Base-by-base conservation (phyloP, 1,140 invertebrate genomes). In the Calephelis virginiensis region DNA sequence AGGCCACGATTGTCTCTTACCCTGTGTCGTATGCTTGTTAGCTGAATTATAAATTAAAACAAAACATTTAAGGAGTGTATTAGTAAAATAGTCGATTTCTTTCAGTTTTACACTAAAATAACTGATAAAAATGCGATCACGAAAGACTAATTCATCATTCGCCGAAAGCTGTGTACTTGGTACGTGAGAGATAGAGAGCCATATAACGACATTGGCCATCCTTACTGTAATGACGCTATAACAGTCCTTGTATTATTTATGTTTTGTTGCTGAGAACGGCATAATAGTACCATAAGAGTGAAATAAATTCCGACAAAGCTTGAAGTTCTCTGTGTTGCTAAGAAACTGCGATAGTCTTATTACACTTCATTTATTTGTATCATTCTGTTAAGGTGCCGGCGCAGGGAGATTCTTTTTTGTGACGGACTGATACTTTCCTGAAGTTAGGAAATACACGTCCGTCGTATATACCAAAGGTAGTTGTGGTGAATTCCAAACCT, bases 251-350 rank as follows among this genome's bases (percentile, higher is more conserved):
- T 85, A 87, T 87, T 87, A 87, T 87, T 85, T 87, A 85, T 87
- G 79, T 85, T 87, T 82, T 87, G 80, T 87, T 78, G 81, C 79
- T 83, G 85, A 78, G 79, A 85, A 82, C 79, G 77, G 82, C 78
- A 84, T 87, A 87, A 87, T 85, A 87, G 79, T 79, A 78, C 79
- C 77, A 85, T 87, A 85, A 85, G 81, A 85, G 83, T 79, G 78
- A 87, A 80, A 87, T 85, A 87, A 85, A 82, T 85, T 84, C 78
- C 75, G 79, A 56, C 76, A 85, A 80, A 87, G 73, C 80, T 83
- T 80, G 77, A 83, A 80, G 28, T 37, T 82, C 78, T 81, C 81
- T 76, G 80, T 77, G 78, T 80, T 72, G 62, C 77, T 80, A 71
- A 74, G 75, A 80, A 78, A 76, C 74, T 71, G 73, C 72, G 75